Base-by-base conservation (phyloP, 2,888 invertebrate species). In the Pollenia angustigena region DNA sequence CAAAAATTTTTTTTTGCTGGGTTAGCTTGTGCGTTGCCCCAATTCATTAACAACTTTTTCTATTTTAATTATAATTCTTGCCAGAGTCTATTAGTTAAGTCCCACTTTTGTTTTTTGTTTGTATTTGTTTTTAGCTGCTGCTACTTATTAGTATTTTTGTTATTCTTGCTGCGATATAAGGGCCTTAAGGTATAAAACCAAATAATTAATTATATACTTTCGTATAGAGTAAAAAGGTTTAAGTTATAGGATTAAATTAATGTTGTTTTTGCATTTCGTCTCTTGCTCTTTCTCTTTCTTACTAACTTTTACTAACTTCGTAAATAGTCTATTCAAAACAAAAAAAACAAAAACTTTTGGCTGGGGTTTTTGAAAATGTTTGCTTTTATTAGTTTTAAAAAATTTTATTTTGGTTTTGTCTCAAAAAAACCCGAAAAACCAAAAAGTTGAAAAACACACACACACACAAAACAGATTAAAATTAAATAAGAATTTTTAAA, bases 81-180 rank as follows among this genome's bases (percentile, higher is more conserved):
- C 14, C 40, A 75, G 2, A 75, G 50, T 18, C 40, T 62, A 48
- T 66, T 66, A 48, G 46, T 66, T 18, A 66, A 50, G 40, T 48
- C 23, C 11, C 18, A 16, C 0, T 16, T 66, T 66, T 32, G 1
- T 11, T 50, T 23, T 48, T 44, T 46, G 42, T 62, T 66, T 69
- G 40, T 68, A 12, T 48, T 52, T 64, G 46, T 62, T 54, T 10
- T 60, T n/a, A 48, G 9, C 11, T 68, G 42, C 11, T 60, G 12
- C 32, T 32, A 32, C 32, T 32, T 32, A 32, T 32, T 32, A 32
- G 32, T 32, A 32, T 32, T 32, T 32, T 32, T 50, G 32, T 9
- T 64, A 16, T 32, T 54, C 10, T 58, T 69, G 46, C 12, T 14
- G 11, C 12, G 44, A 42, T n/a, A 50, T 42, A 74, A 62, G 50